Evolutionary conservation across 2,797 vertebrate genomes (phyloP), one percentile per base, ranked within the genome.

Genomic region (Sebastes oblongus): DNA sequence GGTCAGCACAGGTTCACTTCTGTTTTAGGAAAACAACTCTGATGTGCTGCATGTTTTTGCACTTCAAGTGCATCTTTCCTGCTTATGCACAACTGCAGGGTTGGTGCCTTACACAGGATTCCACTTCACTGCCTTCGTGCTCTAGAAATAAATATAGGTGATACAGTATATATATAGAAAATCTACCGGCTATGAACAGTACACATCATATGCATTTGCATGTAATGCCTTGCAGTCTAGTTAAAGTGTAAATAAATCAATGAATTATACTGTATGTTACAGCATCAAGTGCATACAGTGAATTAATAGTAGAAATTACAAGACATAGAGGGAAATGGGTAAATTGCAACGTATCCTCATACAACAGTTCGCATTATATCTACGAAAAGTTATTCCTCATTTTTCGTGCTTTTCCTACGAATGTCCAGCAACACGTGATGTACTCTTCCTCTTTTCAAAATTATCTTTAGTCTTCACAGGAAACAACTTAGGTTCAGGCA

Each of bases 21-120:
- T 66, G 52, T 62, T 81, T 83, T 30, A 62, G 13, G 4, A 83
- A 81, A 86, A 81, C 68, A 81, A 68, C 36, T 81, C 20, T 55
- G 61, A 77, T 72, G 22, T 18, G 18, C 70, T 73, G 34, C 54
- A 52, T 70, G 64, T 29, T 64, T 79, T 60, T 73, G 50, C 20
- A 54, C 5, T 55, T 81, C 58, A 77, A 79, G 30, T 62, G 14
- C 1, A 61, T 62, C 14, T 72, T 20, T 68, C 20, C 18, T 25
- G 13, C 30, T 66, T 13, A 55, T 1, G 61, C 34, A 75, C 25
- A 36, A 42, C 11, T 50, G 20, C 22, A 59, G 10, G 52, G 39
- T 52, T 64, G 18, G 8, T 50, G 34, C 8, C 25, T 58, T 22
- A 65, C 32, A 59, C 22, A 64, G 25, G 46, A 75, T 77, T 81